phyloP scores from a whole-genome alignment of 2,888 invertebrate genomes.

The Lamellibrachia satsuma region DNA sequence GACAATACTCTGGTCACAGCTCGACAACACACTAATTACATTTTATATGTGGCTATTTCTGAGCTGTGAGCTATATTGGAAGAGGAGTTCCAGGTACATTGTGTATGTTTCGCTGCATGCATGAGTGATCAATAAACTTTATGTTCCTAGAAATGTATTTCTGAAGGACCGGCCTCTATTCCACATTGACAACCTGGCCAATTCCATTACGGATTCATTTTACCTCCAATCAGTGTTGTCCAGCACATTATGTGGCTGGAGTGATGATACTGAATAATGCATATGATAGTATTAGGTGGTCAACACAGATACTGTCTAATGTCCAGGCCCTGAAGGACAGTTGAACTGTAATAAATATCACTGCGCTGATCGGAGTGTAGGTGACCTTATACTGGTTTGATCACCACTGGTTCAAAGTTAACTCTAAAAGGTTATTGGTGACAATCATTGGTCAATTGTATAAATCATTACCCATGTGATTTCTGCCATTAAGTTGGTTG shows the following conservation, averaged over 20 bases:
- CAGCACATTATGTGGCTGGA: background rate
- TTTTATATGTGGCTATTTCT: no score
- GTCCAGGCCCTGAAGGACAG: background rate
- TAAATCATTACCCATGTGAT: background rate
- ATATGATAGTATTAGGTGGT: background rate
- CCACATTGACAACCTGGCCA: background rate
- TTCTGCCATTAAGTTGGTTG: background rate
- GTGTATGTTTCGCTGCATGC: background rate
- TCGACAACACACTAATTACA: no score
- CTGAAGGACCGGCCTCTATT: background rate
- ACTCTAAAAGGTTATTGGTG: background rate
- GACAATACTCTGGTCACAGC: no score
- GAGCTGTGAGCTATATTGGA: background rate
- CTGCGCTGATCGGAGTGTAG: background rate
- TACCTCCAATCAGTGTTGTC: background rate
- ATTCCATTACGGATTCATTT: background rate
- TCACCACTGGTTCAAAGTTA: no score
- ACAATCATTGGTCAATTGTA: background rate
- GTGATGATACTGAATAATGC: background rate
- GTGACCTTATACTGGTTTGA: background rate
- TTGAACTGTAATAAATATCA: background rate
- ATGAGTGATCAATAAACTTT: background rate
- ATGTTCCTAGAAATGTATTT: background rate
- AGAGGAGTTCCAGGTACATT: background rate
- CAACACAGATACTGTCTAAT: background rate